phyloP scores from a whole-genome alignment of 2,113 vertebrate species.

The Lontra canadensis region DNA sequence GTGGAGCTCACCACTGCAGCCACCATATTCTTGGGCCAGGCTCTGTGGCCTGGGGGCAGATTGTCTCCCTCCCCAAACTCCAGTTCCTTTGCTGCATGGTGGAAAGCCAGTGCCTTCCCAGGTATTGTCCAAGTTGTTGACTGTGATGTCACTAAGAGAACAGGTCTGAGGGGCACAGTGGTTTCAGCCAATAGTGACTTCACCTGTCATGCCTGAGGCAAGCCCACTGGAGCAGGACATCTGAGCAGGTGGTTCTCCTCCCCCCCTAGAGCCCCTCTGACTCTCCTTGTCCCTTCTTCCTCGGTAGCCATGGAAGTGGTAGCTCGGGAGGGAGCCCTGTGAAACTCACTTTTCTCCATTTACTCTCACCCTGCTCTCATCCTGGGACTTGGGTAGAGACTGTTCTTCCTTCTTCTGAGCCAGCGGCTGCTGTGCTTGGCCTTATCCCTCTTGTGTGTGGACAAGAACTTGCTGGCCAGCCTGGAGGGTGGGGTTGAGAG shows the following conservation, averaged over 20 bases:
- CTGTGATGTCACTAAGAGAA: background rate
- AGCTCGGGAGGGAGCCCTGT: background rate
- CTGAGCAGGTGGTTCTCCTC: background rate
- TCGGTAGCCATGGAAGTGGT: background rate
- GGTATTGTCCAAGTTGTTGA: background rate
- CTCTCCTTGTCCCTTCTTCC: background rate
- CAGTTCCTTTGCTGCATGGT: background rate
- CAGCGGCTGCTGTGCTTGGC: background rate
- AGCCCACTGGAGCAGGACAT: background rate
- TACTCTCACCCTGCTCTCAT: background rate
- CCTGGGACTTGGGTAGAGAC: background rate
- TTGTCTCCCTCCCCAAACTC: background rate
- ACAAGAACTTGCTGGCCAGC: background rate
- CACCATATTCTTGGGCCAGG: background rate
- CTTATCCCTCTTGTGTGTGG: background rate
- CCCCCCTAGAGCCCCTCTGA: background rate
- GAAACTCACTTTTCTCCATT: background rate
- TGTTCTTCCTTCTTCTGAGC: background rate
- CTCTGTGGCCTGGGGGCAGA: background rate
- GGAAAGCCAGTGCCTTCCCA: background rate
- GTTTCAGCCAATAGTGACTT: background rate
- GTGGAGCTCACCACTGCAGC: background rate
- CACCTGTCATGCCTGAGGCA: background rate
- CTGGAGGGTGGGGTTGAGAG: background rate
- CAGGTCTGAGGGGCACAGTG: background rate